These are phyloP conservation scores for Galago senegalensis DNA, from an alignment of 2,797 vertebrate genomes.

Conservation along the genomic window DNA sequence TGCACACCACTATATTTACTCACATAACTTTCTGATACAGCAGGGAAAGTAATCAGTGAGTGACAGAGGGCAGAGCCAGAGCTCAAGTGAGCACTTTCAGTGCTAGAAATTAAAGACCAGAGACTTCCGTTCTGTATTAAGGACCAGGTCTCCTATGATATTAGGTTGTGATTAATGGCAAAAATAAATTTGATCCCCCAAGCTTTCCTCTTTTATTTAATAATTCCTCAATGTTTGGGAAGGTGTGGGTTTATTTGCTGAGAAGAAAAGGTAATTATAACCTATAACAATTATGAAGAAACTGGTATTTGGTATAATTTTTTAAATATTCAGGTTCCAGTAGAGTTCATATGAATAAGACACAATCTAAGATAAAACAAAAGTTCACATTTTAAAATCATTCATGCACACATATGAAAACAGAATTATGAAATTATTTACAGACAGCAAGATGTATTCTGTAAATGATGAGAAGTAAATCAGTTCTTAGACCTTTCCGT, in stretches of 20 bases:
- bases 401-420: background rate
- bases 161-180: background rate
- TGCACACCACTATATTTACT: background rate
- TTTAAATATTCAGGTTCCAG: background rate
- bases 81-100: background rate
- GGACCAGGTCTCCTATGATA: background rate
- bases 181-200: background rate
- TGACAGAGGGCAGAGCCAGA: background rate
- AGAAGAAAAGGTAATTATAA: conserved; percentile 22
- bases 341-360: background rate
- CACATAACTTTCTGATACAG: background rate
- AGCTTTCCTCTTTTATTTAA: conserved; percentile 42
- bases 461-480: conserved; percentile 18
- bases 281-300: background rate
- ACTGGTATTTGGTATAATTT: background rate
- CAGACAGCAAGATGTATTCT: background rate
- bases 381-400: conserved; percentile 36
- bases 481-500: background rate
- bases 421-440: conserved; percentile 48
- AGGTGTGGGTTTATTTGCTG: background rate
- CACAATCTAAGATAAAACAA: conserved; percentile 28
- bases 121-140: background rate
- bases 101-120: background rate
- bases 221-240: conserved; percentile 1
- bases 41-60: background rate